phyloP scores from a whole-genome alignment of 2,888 invertebrate genomes.

The Pimpla rufipes region DNA sequence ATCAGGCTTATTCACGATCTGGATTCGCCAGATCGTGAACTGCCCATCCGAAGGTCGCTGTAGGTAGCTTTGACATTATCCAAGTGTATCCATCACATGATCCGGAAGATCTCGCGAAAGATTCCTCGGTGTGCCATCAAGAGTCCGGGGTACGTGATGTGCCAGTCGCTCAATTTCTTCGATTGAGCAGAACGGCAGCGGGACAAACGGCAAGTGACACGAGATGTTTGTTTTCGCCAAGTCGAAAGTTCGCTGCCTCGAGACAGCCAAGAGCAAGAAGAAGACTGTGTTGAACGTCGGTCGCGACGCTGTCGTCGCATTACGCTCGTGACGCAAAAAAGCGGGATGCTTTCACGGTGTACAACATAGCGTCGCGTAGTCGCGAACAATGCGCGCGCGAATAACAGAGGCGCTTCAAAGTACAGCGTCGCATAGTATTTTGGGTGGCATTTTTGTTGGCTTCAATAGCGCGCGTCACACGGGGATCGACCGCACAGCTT shows the following conservation, averaged over 20 bases:
- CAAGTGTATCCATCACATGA: too few species aligned
- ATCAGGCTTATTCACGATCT: too few species aligned
- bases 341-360: conserved; percentile 10
- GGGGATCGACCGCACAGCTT: conserved; percentile 77
- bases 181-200: neutral
- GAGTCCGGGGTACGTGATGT: neutral
- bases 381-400: conserved; percentile 39
- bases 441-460: conserved; percentile 72
- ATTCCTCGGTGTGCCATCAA: neutral
- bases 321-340: neutral
- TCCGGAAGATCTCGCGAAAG: too few species aligned
- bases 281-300: neutral
- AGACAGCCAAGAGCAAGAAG: neutral
- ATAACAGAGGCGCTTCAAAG: conserved; percentile 30
- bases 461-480: conserved; percentile 73
- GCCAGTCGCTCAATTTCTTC: neutral
- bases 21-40: too few species aligned
- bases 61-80: too few species aligned
- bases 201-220: neutral
- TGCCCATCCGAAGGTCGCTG: too few species aligned
- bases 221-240: neutral
- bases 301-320: conserved; percentile 10
- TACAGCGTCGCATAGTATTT: conserved; percentile 59
- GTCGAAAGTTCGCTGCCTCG: conserved; percentile 5
- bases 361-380: conserved; percentile 33